Evolutionary conservation across 92 coral and sea anemone genomes (phyloP).

Genomic region (Porites divaricata): DNA sequence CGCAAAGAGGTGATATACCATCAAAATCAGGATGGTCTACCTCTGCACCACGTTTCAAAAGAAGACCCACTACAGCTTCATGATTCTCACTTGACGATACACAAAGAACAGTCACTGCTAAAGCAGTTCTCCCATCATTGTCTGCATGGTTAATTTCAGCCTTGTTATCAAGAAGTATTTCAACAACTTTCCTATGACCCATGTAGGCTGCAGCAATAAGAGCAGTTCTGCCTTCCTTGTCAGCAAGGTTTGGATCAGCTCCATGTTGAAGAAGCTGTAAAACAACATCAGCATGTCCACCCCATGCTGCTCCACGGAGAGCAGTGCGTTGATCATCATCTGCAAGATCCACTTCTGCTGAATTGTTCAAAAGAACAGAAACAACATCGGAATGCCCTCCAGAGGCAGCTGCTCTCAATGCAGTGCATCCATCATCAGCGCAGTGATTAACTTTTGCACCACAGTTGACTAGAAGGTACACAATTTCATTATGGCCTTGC

Average conservation of each 20-base stretch:
- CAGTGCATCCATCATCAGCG: constrained; percentile 94
- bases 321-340: constrained; percentile 97
- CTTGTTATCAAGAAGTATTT: constrained; percentile 83
- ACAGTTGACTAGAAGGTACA: constrained; percentile 94
- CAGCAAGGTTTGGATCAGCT: constrained; percentile 89
- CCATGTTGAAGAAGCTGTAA: constrained; percentile 89
- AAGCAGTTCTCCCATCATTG: constrained; percentile 96
- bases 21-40: constrained; percentile 96
- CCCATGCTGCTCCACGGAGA: constrained; percentile 99
- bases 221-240: constrained; percentile 96
- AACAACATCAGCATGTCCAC: constrained; percentile 94
- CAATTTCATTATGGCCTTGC: constrained; percentile 93
- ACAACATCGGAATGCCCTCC: constrained; percentile 97
- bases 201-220: constrained; percentile 97
- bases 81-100: constrained; percentile 82
- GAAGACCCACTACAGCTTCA: constrained; percentile 77
- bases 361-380: constrained; percentile 84
- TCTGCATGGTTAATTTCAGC: constrained; percentile 95
- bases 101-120: constrained; percentile 92
- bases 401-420: constrained; percentile 90
- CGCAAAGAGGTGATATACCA: constrained; percentile 93
- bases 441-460: constrained; percentile 89
- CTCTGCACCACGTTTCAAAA: constrained; percentile 78
- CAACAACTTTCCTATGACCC: constrained; percentile 90
- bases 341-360: constrained; percentile 90